Percentiles rank a stretch among this genome's conserved stretches.
Conservation (phyloP, 2,888 invertebrate species). For the Drosophila pullipes region DNA sequence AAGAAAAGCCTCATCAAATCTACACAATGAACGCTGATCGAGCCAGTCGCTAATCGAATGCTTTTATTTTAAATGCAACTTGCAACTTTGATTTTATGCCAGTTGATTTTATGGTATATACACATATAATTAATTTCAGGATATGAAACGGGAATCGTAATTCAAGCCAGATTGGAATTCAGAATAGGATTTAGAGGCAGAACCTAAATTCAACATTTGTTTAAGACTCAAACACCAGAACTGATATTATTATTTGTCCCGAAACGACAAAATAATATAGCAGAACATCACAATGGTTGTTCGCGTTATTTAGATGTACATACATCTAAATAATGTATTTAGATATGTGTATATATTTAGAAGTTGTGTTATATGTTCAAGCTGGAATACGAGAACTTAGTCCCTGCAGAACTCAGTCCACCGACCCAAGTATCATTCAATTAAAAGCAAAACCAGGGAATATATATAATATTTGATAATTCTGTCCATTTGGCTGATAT, state of each 20-base stretch:
- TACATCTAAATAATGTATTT: no score
- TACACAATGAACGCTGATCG: neutral
- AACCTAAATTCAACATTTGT: neutral
- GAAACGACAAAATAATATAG: neutral
- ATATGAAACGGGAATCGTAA: no score
- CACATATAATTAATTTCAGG: no score
- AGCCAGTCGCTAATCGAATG: neutral
- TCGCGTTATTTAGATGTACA: neutral
- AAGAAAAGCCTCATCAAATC: neutral
- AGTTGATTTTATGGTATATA: neutral
- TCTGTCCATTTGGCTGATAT: neutral
- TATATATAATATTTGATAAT: neutral
- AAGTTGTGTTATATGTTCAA: neutral
- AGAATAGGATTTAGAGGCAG: neutral
- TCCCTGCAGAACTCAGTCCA: neutral
- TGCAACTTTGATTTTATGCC: neutral
- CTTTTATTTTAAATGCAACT: neutral
- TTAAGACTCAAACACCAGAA: neutral
- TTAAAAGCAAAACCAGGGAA: fast-evolving
- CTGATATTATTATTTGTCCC: neutral
- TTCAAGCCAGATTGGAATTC: neutral
- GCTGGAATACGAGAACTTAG: neutral
- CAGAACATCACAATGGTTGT: neutral
- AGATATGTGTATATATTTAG: neutral
- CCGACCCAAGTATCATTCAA: neutral